phyloP scores from a whole-genome alignment of 2,888 invertebrate species.

The Agonopterix alstromeriana region DNA sequence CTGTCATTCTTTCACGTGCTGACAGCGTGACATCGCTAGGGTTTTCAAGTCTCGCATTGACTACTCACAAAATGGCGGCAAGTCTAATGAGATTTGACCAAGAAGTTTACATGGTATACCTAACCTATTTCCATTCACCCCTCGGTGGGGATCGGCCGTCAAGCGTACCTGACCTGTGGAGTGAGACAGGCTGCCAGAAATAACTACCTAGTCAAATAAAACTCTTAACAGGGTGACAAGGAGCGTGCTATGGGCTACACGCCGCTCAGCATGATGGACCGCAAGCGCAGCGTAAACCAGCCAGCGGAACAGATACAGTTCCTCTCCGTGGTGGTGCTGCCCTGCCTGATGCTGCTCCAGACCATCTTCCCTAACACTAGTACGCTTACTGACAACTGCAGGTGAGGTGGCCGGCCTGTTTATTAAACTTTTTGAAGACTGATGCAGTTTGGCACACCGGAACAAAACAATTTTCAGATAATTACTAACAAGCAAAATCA shows the following conservation, averaged over 20 bases:
- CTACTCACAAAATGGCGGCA: no score
- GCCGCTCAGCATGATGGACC: slow-evolving; percentile 80
- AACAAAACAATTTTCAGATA: neutral
- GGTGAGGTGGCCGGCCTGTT: slow-evolving; percentile 33
- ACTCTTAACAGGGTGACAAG: slow-evolving; percentile 69
- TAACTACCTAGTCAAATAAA: no score
- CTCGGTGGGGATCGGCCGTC: no score
- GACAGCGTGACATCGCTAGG: no score
- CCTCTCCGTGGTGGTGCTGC: slow-evolving; percentile 76
- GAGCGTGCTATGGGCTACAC: slow-evolving; percentile 77
- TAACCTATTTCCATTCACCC: no score
- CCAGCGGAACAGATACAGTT: slow-evolving; percentile 81
- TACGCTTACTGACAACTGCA: slow-evolving; percentile 66
- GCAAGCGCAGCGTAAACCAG: slow-evolving; percentile 72
- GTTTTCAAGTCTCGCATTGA: no score
- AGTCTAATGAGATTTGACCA: no score
- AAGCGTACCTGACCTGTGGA: no score
- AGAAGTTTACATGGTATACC: no score
- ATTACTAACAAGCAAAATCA: neutral
- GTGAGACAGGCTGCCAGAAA: no score
- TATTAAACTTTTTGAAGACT: neutral
- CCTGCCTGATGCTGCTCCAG: slow-evolving; percentile 73
- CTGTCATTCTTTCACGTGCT: no score
- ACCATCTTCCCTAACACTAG: slow-evolving; percentile 70
- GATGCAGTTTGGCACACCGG: no score